Base-by-base conservation (phyloP, 1,140 invertebrate genomes). In the Sycophila sp. region DNA sequence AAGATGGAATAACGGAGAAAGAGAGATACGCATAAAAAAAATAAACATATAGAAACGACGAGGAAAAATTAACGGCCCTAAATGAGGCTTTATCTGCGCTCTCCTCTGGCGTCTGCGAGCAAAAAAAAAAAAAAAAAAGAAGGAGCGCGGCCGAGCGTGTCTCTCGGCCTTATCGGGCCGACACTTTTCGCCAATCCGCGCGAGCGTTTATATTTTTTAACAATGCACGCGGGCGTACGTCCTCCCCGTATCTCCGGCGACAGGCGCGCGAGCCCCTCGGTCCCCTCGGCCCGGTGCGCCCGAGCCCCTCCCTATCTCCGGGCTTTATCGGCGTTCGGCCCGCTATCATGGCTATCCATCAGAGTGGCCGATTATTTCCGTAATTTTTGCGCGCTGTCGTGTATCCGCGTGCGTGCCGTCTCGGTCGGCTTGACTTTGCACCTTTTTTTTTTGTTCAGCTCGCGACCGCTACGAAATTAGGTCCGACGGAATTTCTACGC, bases 171-270 rank as follows among this genome's bases (percentile, higher is more conserved):
- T 60, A 68, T 60, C 66, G 22, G 4, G 26, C 11, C 36, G 10
- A 68, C 40, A 47, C 15, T 68, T 62, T 69, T 62, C 40, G 53
- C 28, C 55, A 68, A 68, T 60, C 45, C 40, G 17, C 47, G 15
- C 49, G 51, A 69, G 56, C 56, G 30, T 69, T 69, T 69, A 62
- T 53, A 62, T 69, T 69, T 69, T 69, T 60, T 19, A 69, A 60
- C 56, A 69, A 53, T 62, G 24, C 30, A 47, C 15, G 49, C 7
- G 30, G 6, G 13, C 30, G 58, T 19, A 59, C 7, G 30, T 2
- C 15, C 24, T 32, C 38, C 36, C 13, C 55, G 19, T 64, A 36
- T 67, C 38, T 30, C 15, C 28, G n/a, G 49, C n/a, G n/a, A n/a
- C n/a, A n/a, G n/a, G n/a, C n/a, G n/a, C n/a, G n/a, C n/a, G n/a